A percentile compares a stretch with the other conserved stretches of the same genome.
phyloP scores from a whole-genome alignment of 2,888 invertebrate species.

The Hanleya hanleyi region DNA sequence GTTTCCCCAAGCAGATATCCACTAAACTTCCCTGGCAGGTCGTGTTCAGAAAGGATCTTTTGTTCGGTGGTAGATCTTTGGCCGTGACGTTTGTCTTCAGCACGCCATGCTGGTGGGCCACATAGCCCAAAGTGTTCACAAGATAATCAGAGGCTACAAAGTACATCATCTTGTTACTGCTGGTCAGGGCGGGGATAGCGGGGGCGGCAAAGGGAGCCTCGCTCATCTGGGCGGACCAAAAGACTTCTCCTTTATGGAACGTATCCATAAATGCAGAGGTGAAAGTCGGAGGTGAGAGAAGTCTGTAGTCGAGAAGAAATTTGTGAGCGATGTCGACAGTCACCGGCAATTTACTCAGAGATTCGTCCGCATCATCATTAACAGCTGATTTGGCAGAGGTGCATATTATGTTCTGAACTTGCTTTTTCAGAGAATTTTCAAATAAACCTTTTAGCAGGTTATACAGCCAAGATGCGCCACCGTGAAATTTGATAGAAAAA shows the following conservation, averaged over 20 bases:
- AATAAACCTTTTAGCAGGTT: conserved; percentile 13
- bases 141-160: conserved; percentile 12
- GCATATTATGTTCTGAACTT: conserved; percentile 11
- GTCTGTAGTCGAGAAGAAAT: conserved; percentile 17
- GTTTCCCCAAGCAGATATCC: conserved; percentile 2
- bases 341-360: not conserved
- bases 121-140: conserved; percentile 9
- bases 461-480: conserved; percentile 27
- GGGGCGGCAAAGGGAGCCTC: conserved; percentile 1
- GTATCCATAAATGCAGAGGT: not conserved
- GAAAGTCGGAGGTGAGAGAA: conserved; percentile 12
- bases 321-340: not conserved
- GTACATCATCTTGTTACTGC: conserved; percentile 2
- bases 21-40: not conserved
- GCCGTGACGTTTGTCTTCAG: not conserved
- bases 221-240: not conserved
- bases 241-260: conserved; percentile 15
- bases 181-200: not conserved
- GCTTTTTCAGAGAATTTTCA: conserved; percentile 3
- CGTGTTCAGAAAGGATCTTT: conserved; percentile 6
- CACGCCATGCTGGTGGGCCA: not conserved
- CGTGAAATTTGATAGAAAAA: conserved; percentile 18
- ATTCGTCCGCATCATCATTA: not conserved
- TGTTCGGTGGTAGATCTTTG: not conserved
- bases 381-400: not conserved